A percentile compares a stretch with the other conserved stretches of the same genome.
Conservation (phyloP, 1,140 invertebrate genomes). For the Tetranychus urticae region DNA sequence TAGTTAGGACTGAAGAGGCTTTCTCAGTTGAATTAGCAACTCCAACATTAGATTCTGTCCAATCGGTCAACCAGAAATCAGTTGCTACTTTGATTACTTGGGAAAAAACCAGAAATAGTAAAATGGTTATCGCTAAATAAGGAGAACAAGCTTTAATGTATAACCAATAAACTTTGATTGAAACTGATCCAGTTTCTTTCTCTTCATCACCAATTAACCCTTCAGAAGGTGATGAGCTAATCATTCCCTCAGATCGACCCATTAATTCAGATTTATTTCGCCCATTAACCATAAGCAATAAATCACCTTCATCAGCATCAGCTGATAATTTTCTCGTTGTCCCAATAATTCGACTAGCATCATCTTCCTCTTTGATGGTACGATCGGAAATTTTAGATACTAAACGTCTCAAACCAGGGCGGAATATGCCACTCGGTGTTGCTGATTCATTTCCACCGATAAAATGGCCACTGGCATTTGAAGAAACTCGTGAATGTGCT, state of each 20-base stretch:
- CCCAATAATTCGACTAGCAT: background rate
- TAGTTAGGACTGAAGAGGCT: background rate
- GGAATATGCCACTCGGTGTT: conserved; percentile 3
- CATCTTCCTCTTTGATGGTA: conserved; percentile 18
- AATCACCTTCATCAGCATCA: background rate
- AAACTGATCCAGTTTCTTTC: conserved; percentile 34
- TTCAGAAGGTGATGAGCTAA: background rate
- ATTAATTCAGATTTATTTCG: background rate
- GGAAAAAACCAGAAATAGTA: conserved; percentile 22
- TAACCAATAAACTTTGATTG: conserved; percentile 30
- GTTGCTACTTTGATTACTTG: conserved; percentile 14
- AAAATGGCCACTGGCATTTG: conserved; percentile 3
- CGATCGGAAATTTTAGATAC: conserved; percentile 21
- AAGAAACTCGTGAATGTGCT: background rate
- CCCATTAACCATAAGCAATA: background rate
- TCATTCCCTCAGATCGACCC: background rate
- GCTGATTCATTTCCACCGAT: background rate
- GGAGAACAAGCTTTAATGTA: conserved; percentile 37
- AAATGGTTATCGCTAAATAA: conserved; percentile 26
- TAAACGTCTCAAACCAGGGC: conserved; percentile 13
- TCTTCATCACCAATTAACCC: conserved; percentile 23
- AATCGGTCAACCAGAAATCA: conserved; percentile 16
- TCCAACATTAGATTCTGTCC: conserved; percentile 11
- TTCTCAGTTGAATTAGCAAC: background rate
- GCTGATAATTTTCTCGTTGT: background rate